These are phyloP conservation scores for Epinephelus lanceolatus DNA, from an alignment of 2,113 vertebrate genomes.

Conservation along the genomic window DNA sequence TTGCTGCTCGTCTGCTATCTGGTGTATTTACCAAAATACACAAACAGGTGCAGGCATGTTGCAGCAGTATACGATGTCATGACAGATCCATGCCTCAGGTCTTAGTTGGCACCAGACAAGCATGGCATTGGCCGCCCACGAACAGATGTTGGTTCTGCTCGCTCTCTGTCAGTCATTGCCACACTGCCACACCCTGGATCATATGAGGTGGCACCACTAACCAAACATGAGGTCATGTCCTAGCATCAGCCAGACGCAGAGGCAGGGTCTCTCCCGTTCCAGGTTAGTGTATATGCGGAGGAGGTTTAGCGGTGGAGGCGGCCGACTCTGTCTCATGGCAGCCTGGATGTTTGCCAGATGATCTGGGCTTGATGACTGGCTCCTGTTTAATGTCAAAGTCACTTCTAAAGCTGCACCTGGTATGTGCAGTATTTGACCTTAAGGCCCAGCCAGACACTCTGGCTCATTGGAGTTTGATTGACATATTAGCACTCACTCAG, in stretches of 20 bases:
- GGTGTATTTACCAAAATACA: conserved; percentile 61
- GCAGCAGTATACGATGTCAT: conserved; percentile 40
- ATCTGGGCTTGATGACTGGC: conserved; percentile 66
- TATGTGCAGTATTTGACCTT: conserved; percentile 80
- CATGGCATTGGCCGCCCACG: conserved; percentile 42
- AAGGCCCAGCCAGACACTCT: conserved; percentile 73
- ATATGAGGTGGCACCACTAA: conserved; percentile 53
- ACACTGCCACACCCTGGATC: conserved; percentile 61
- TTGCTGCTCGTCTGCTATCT: conserved; percentile 55
- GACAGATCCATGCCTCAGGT: conserved; percentile 50
- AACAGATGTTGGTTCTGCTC: conserved; percentile 71
- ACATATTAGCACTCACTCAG: conserved; percentile 54
- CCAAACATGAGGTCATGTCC: conserved; percentile 67
- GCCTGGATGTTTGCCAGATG: conserved; percentile 72
- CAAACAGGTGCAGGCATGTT: conserved; percentile 46
- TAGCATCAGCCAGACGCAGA: conserved; percentile 47
- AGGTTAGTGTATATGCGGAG: conserved; percentile 57
- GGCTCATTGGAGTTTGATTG: conserved; percentile 76
- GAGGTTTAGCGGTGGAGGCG: conserved; percentile 53
- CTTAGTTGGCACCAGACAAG: conserved; percentile 64
- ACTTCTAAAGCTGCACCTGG: conserved; percentile 76
- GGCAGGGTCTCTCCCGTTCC: conserved; percentile 39
- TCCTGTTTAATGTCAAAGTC: conserved; percentile 82
- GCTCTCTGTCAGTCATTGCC: conserved; percentile 46
- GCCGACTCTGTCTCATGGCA: conserved; percentile 50